Base-by-base conservation (phyloP, 2,797 vertebrate species). In the Chloroceryle inda region DNA sequence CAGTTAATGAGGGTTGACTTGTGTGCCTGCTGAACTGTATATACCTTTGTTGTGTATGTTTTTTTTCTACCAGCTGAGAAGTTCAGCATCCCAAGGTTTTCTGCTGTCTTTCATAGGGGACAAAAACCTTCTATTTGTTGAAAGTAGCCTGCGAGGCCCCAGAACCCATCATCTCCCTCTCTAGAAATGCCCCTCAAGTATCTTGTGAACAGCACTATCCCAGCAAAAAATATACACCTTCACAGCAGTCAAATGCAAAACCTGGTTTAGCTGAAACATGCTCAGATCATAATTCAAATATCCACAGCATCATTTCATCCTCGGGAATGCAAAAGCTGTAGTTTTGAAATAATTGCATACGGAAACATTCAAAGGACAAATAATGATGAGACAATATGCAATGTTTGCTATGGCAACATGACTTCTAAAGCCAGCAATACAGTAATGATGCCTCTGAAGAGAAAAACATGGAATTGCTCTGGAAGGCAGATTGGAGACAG, bases 321-420 rank as follows among this genome's bases (percentile, higher is more conserved):
- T 53, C 20, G 78, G 74, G 45, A 68, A 78, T 59, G 53, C 35
- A 78, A 95, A 86, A 40, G 40, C 17, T 10, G 85, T 50, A 5
- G 18, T 75, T 91, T 87, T 66, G 13, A 91, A 92, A 76, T 89
- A 93, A 91, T 93, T 95, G 62, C 45, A 49, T 80, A 29, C 4
- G 20, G 58, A 81, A 95, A 6, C 62, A 58, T 94, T 92, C 58
- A 92, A 90, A 95, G 38, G 33, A 68, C 33, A 95, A 92, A 72
- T 86, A 85, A 85, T 67, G 66, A 56, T 0, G 2, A 84, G 85
- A 84, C 53, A 75, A 88, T 50, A 38, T 0, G 0, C 35, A 80
- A 13, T 6, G 27, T 83, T 95, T 92, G 73, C 92, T 93, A 94
- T 89, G 83, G 79, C 66, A 95, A 92, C 79, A 3, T 64, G 50